Evolutionary conservation across 2,113 vertebrate genomes (phyloP).

Genomic region (Emydura subglobosa): DNA sequence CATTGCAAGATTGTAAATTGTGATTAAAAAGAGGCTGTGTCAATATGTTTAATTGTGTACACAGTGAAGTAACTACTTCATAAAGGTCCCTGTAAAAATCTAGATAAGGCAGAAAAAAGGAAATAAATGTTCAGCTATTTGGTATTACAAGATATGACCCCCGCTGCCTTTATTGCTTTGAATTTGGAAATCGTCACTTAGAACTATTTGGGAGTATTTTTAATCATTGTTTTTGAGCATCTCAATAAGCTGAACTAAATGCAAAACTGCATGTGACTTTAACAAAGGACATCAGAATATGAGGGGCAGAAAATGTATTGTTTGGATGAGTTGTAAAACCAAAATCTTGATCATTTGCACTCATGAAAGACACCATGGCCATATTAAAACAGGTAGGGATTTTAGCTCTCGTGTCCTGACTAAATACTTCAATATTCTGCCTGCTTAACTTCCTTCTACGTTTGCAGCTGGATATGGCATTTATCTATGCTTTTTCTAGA

Average conservation of each 20-base stretch:
- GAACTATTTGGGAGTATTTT: constrained; percentile 4
- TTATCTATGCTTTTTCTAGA: background rate
- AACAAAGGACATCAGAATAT: background rate
- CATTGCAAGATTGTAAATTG: constrained; percentile 67
- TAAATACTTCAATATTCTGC: background rate
- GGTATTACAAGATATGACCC: background rate
- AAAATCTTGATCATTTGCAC: background rate
- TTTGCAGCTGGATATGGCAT: background rate
- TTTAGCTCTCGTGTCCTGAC: background rate
- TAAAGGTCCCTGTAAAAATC: constrained; percentile 50
- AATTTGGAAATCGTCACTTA: constrained; percentile 44
- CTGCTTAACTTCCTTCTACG: background rate
- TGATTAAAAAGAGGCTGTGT: constrained; percentile 54
- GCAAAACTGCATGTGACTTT: background rate
- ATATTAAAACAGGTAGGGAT: background rate
- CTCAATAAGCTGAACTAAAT: constrained; percentile 35
- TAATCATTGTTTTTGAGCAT: constrained; percentile 42
- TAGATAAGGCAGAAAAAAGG: constrained; percentile 26
- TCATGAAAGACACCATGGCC: background rate
- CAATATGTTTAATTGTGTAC: constrained; percentile 59
- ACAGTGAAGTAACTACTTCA: constrained; percentile 64
- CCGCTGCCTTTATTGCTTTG: constrained; percentile 43
- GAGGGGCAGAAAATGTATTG: background rate
- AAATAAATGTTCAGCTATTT: constrained; percentile 58
- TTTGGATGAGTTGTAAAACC: background rate